A percentile compares a stretch with the other conserved stretches of the same genome.
These are phyloP conservation scores for Saturnia pavonia DNA, from an alignment of 2,888 invertebrate genomes.

Conservation along the genomic window DNA sequence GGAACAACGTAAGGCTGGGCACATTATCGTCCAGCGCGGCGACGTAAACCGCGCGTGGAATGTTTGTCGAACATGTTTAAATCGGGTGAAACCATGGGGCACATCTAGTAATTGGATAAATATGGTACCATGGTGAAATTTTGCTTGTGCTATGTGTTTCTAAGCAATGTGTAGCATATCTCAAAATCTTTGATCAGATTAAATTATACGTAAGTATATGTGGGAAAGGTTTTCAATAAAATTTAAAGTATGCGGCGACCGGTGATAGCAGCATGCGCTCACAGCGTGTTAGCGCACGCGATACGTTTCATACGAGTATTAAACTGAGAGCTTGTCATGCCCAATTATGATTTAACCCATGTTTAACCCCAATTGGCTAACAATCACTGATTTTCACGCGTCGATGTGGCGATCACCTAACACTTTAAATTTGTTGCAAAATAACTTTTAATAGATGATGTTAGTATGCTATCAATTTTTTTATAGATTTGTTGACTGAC, in stretches of 20 bases:
- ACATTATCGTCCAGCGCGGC: too few relatives aligned
- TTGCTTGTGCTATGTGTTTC: too few relatives aligned
- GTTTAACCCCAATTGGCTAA: constrained; percentile 72
- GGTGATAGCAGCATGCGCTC: constrained; percentile 44
- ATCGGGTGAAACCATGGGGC: too few relatives aligned
- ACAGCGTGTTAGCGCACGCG: constrained; percentile 47
- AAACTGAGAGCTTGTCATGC: constrained; percentile 56
- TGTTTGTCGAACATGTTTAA: too few relatives aligned
- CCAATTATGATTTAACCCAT: constrained; percentile 70
- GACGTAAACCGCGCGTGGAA: too few relatives aligned
- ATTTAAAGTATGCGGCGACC: background rate
- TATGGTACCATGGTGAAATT: too few relatives aligned
- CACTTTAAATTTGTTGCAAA: constrained; percentile 18
- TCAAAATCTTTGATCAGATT: background rate
- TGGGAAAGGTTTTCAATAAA: background rate
- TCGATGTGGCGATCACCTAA: constrained; percentile 28
- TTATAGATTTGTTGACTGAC: background rate
- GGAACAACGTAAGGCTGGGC: too few relatives aligned
- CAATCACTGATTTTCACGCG: constrained; percentile 57
- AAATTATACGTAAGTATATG: background rate
- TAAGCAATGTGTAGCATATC: too few relatives aligned
- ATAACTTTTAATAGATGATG: background rate
- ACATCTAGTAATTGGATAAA: too few relatives aligned
- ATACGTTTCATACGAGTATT: constrained; percentile 53
- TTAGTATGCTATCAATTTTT: background rate